Conservation (phyloP, 2,888 invertebrate species). For the Acanthoscelides obtectus region DNA sequence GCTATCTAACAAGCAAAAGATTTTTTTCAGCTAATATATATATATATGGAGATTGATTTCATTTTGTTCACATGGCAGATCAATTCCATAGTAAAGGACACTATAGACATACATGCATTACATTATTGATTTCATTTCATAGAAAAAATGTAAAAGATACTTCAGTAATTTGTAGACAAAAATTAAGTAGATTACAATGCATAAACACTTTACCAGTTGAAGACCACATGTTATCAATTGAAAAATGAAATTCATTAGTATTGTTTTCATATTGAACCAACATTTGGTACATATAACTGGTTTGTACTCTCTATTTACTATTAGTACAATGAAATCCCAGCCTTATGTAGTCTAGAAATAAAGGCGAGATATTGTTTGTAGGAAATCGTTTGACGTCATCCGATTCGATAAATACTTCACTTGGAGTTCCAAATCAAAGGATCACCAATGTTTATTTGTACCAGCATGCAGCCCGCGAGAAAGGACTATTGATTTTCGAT, state of each 20-base stretch:
- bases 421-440: conserved; percentile 34
- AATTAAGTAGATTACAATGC: background rate
- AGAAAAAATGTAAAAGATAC: background rate
- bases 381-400: conserved; percentile 36
- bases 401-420: conserved; percentile 41
- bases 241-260: background rate
- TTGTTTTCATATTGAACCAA: background rate
- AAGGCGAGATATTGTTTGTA: conserved; percentile 25
- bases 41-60: background rate
- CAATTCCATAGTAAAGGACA: background rate
- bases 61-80: background rate
- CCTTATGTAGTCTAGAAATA: conserved; percentile 29
- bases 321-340: conserved; percentile 30
- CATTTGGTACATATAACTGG: background rate
- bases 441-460: conserved; percentile 27
- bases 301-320: conserved; percentile 3
- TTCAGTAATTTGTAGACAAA: background rate
- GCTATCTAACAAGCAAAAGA: background rate
- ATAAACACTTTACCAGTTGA: background rate
- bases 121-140: background rate
- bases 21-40: background rate
- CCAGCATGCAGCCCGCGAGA: conserved; percentile 19
- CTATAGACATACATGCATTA: background rate
- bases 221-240: conserved; percentile 16
- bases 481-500: conserved; percentile 30